Conservation (phyloP, 2,888 invertebrate genomes). For the Ramazzottius varieornatus region DNA sequence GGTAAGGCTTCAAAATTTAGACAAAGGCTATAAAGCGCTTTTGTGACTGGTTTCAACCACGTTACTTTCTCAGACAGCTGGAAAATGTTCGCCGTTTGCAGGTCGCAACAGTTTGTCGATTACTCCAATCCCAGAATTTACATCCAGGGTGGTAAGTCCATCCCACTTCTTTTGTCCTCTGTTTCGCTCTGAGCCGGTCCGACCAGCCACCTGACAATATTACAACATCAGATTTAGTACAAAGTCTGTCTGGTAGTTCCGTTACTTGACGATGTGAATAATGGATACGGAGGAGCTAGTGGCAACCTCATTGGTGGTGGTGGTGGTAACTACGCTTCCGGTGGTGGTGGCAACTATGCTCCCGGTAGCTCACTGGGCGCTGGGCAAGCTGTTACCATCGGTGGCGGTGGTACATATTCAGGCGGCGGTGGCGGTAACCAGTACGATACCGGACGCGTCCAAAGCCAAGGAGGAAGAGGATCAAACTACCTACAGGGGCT, state of each 20-base stretch:
- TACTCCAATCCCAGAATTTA: constrained; percentile 3
- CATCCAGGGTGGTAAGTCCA: neutral
- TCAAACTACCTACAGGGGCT: no score
- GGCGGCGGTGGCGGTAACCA: no score
- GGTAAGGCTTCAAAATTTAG: neutral
- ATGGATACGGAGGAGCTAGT: neutral
- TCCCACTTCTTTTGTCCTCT: neutral
- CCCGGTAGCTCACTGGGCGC: no score
- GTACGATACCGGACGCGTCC: no score
- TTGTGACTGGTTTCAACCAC: neutral
- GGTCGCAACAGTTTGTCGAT: neutral
- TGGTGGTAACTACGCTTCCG: neutral
- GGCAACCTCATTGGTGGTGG: neutral
- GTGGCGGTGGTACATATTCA: neutral
- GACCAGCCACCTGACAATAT: neutral
- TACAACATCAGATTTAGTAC: neutral
- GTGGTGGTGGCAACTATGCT: neutral
- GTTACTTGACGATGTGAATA: neutral
- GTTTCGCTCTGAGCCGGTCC: neutral
- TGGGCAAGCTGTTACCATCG: neutral
- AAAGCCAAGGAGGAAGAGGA: no score
- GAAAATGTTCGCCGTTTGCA: neutral
- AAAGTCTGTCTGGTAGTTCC: neutral
- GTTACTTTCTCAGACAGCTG: neutral
- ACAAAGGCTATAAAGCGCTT: no score